Percentiles rank a stretch among this genome's conserved stretches.
Conservation (phyloP, 2,888 invertebrate genomes). For the Prosopocoilus inquinatus region DNA sequence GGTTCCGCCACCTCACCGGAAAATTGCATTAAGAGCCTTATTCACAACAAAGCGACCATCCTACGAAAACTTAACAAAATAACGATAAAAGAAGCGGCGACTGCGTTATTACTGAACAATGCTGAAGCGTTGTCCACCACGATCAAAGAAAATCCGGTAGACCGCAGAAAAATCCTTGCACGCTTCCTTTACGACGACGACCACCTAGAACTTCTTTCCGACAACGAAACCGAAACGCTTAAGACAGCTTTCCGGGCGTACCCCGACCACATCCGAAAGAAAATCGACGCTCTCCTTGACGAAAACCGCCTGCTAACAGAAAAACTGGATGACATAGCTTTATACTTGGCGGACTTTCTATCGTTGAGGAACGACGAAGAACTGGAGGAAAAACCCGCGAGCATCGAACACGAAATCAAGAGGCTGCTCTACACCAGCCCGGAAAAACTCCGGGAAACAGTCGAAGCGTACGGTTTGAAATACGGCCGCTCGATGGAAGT, state of each 20-base stretch:
- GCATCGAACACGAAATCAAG: conserved; percentile 7
- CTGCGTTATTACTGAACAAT: conserved; percentile 5
- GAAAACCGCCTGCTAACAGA: background rate
- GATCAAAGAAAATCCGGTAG: conserved; percentile 6
- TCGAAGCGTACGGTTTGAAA: background rate
- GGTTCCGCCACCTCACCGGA: background rate
- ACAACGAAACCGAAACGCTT: background rate
- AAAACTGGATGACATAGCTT: conserved; percentile 7
- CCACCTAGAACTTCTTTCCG: background rate
- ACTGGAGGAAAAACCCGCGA: background rate
- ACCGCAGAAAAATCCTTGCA: conserved; percentile 5
- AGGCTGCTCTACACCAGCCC: conserved; percentile 8
- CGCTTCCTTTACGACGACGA: background rate
- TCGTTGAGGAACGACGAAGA: background rate
- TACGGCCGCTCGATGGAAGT: too few species aligned
- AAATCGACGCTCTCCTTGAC: background rate
- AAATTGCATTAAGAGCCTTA: background rate
- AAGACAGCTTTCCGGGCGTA: background rate
- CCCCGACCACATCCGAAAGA: background rate
- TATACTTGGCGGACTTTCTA: conserved; percentile 11
- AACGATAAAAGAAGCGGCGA: background rate
- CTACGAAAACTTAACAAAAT: background rate
- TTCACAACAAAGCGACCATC: background rate
- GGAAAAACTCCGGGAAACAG: conserved; percentile 1
- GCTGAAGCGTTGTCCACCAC: conserved; percentile 3